Evolutionary conservation across 2,113 vertebrate genomes (phyloP).

Genomic region (Scytalopus superciliaris): DNA sequence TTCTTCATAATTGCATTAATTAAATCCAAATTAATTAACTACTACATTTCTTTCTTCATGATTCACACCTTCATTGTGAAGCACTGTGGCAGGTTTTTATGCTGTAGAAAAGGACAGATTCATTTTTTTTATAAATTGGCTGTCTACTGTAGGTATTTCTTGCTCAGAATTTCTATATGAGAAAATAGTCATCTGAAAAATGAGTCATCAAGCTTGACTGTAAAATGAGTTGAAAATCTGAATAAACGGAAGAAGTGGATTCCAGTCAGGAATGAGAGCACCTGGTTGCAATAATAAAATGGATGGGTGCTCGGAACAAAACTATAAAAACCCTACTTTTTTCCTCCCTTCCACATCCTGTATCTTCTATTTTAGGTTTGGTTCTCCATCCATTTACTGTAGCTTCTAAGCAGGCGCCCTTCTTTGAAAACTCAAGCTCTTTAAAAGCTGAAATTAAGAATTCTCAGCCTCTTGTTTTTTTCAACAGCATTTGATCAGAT

Average conservation of each 20-base stretch:
- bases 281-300: not conserved
- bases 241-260: not conserved
- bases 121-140: not conserved
- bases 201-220: conserved; percentile 28
- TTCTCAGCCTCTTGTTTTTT: not conserved
- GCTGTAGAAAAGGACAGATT: not conserved
- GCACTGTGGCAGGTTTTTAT: not conserved
- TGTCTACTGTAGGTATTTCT: not conserved
- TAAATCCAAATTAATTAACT: not conserved
- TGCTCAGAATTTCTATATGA: not conserved
- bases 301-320: not conserved
- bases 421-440: not conserved
- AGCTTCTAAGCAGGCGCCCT: not conserved
- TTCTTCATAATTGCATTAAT: not conserved
- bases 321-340: not conserved
- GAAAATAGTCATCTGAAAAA: conserved; percentile 31
- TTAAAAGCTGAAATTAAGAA: not conserved
- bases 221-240: not conserved
- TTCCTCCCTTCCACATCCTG: not conserved
- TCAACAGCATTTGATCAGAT: not conserved
- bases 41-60: not conserved
- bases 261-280: not conserved
- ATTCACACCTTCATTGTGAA: not conserved
- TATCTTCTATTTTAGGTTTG: not conserved
- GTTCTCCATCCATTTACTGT: not conserved